Evolutionary conservation across 2,797 vertebrate genomes (phyloP), one percentile per base, ranked within the genome.

Genomic region (Carcharodon carcharias): DNA sequence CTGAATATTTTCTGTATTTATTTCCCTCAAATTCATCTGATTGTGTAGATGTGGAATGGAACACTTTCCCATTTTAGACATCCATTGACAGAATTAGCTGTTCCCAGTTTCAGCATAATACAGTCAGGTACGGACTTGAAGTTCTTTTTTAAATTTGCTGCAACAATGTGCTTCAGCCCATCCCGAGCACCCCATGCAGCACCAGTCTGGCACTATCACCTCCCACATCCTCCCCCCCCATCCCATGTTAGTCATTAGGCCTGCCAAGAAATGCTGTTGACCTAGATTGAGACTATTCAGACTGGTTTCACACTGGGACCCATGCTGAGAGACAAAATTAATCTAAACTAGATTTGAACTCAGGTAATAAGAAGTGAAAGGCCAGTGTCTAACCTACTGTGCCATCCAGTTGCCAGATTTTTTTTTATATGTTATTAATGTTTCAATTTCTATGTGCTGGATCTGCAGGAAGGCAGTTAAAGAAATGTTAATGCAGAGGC

Each of bases 401-500:
- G 28, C 28, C 12, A 4, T 12, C 14, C 28, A 61, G 54, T 91
- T 91, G 54, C 88, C 54, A 61, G 54, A 91, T 87, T 9, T 58
- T 31, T 61, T 35, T 91, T 56, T 23, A 85, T 50, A 23, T 50
- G n/a, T 91, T 61, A 1, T 61, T 61, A 91, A 91, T 0, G 31
- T 63, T 91, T 61, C 18, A 63, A 63, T 61, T 35, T 54, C 54
- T 91, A 4, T 18, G 5, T 63, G 31, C 4, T 63, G 88, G 56
- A 91, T 91, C 56, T 63, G 14, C 88, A 63, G 56, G 58, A 91
- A 91, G 4, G 56, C 31, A 61, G 88, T 58, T 91, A 63, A 91
- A 63, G 88, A 91, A 91, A 58, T 91, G 35, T 63, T 63, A 91
- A 91, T 61, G 14, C 16, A 91, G 88, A 91, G 88, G 28, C 88